Conservation (phyloP, 2,113 vertebrate genomes). For the Mesoclemmys tuberculata region DNA sequence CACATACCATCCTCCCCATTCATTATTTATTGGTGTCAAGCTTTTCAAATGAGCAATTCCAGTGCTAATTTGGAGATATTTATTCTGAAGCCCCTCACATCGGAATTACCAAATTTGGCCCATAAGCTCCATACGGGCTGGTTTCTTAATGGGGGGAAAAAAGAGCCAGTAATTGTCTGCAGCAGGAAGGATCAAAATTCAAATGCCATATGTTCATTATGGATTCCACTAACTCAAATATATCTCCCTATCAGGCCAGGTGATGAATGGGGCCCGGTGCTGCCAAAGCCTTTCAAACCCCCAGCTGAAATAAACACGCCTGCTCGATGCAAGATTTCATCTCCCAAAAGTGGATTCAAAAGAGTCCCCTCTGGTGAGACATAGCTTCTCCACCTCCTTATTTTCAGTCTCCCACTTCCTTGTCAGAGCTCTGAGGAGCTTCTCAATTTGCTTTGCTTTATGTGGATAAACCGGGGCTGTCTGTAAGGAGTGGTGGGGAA, state of each 20-base stretch:
- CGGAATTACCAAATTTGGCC: not conserved
- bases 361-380: not conserved
- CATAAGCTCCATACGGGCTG: not conserved
- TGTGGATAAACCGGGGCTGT: not conserved
- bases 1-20: not conserved
- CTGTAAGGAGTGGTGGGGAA: not conserved
- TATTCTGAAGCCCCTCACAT: not conserved
- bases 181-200: not conserved
- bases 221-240: not conserved
- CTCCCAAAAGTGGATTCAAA: not conserved
- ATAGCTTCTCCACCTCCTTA: not conserved
- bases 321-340: too few relatives aligned
- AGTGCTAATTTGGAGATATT: not conserved
- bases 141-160: not conserved
- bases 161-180: not conserved
- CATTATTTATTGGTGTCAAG: not conserved
- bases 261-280: not conserved
- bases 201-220: slow-evolving; percentile 8
- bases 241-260: not conserved
- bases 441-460: not conserved
- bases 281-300: not conserved
- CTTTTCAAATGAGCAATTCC: not conserved
- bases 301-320: not conserved
- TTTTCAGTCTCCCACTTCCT: not conserved
- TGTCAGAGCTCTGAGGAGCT: not conserved